Evolutionary conservation across 2,888 invertebrate genomes (phyloP), one percentile per base, ranked within the genome.

Genomic region (Ernsta delagoae): DNA sequence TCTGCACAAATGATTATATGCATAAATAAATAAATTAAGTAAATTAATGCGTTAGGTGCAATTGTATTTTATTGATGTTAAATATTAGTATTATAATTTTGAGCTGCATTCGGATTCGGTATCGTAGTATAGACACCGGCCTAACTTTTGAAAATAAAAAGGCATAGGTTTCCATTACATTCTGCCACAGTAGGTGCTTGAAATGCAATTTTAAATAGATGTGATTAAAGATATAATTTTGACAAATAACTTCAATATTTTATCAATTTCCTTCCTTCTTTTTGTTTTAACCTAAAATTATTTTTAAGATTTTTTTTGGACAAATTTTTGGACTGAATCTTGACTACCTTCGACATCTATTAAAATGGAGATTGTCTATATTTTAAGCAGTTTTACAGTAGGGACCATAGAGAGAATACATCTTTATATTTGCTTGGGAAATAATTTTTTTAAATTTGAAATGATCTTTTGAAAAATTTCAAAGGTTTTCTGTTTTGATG

Each of bases 401-500:
- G 91, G 91, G 90, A 90, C 91, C 91, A 91, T 90, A 90, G 90
- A 85, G 76, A 80, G 80, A 81, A 81, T 78, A 76, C 81, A 81
- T 83, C 78, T 84, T 78, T 86, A 82, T 85, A 84, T 84, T 78
- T 76, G 80, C 83, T 85, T 81, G 75, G 70, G 65, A 67, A 56
- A 74, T 56, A 43, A 61, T 45, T 59, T 50, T 59, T 48, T n/a
- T 61, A 16, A 43, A 11, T 64, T 71, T 65, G 57, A 61, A 53
- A 62, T 34, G 45, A 9, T 59, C 63, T 65, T 70, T 36, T 59
- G 24, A 54, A 41, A 43, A 59, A 8, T 64, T 59, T 59, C 24
- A 12, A 39, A 36, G 24, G 3, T 54, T 54, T 54, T 54, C 5
- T 54, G 54, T 34, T 54, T 31, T 11, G 34, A 54, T 4, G 9